Evolutionary conservation across 2,797 vertebrate species (phyloP), one percentile per base, ranked within the genome.

Genomic region (Gobionotothen gibberifrons): DNA sequence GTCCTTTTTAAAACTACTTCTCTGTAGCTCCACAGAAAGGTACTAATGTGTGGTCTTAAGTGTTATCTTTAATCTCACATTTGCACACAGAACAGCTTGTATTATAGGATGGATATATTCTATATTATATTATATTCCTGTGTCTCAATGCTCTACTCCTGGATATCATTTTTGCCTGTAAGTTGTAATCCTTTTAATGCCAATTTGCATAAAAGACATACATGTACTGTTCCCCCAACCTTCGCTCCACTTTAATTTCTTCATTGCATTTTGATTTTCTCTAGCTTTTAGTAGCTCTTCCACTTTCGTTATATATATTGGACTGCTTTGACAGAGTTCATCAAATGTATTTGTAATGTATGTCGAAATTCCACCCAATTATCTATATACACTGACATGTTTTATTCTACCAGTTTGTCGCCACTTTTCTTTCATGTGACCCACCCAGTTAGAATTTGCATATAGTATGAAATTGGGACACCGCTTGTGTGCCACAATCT

Each of bases 401-500:
- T 73, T 60, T 43, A 46, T 26, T 17, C 21, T 15, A 22, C 68
- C 6, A n/a, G 14, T 60, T 48, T n/a, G 32, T 32, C 15, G 14
- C 16, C 14, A 15, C 54, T 59, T 55, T 54, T 51, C 14, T 57
- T 13, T 10, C 4, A 29, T 62, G 52, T 63, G 66, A 59, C 62
- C 62, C 48, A 17, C 44, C 51, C n/a, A 46, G 72, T 62, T 32
- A 17, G 64, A 70, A 66, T 86, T 66, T 52, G 67, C 74, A 72
- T 68, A 73, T 44, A 55, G 58, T 70, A 64, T 76, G 77, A 67
- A 85, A 82, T 64, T 73, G 52, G 67, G 72, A 54, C 76, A 62
- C 60, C 60, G 69, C 69, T 78, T 55, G 72, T 77, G 66, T 71
- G 76, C 82, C 62, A 72, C 72, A 74, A 52, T 68, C 76, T 80